Conservation (phyloP, 2,888 invertebrate genomes). For the Epistrophella euchroma region DNA sequence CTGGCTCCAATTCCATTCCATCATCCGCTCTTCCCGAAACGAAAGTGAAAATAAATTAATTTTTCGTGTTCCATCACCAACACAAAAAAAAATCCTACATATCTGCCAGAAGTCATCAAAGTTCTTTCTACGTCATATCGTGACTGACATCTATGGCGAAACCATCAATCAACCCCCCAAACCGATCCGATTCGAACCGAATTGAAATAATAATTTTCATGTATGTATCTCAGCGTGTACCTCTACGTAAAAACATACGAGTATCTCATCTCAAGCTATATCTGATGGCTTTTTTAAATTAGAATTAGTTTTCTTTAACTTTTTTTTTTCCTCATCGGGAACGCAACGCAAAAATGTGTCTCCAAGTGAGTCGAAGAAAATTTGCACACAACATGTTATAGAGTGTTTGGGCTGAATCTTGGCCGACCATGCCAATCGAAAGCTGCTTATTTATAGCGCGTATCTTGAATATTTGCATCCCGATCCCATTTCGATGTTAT, state of each 20-base stretch:
- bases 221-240: background rate
- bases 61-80: conserved; percentile 14
- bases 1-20: background rate
- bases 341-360: conserved; percentile 40
- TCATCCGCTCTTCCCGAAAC: background rate
- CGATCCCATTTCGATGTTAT: conserved; percentile 22
- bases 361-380: conserved; percentile 53
- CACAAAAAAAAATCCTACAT: conserved; percentile 11
- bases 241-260: background rate
- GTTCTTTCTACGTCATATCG: conserved; percentile 69
- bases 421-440: conserved; percentile 36
- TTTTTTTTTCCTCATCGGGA: conserved; percentile 9
- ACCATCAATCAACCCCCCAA: conserved; percentile 69
- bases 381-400: conserved; percentile 25
- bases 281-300: conserved; percentile 57
- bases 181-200: conserved; percentile 17
- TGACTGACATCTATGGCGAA: conserved; percentile 73
- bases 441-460: conserved; percentile 45
- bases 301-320: conserved; percentile 43
- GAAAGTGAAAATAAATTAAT: conserved; percentile 38
- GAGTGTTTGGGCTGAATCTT: conserved; percentile 12
- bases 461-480: conserved; percentile 30
- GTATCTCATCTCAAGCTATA: conserved; percentile 32
- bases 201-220: conserved; percentile 61
- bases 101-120: conserved; percentile 72